These are phyloP conservation scores for Platycheirus rosarum DNA, from an alignment of 2,888 invertebrate species.

Conservation along the genomic window DNA sequence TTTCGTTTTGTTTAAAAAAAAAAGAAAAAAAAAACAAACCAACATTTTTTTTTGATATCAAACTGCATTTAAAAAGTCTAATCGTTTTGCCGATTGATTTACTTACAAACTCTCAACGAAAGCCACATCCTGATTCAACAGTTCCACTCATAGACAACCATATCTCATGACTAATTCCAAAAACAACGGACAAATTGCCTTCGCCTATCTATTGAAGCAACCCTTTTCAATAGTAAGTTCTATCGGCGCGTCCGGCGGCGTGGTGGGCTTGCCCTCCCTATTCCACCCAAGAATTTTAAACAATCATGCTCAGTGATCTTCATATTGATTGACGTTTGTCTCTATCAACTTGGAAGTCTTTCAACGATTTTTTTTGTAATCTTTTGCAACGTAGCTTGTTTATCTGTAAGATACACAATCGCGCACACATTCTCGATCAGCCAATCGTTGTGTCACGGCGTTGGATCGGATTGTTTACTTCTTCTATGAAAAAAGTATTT, in stretches of 20 bases:
- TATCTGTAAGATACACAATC: conserved; percentile 26
- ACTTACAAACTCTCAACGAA: not conserved
- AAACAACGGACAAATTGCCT: not conserved
- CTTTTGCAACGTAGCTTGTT: conserved; percentile 9
- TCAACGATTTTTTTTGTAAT: conserved; percentile 5
- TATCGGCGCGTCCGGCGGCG: too few relatives aligned
- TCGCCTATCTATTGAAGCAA: not conserved
- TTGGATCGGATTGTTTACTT: too few relatives aligned
- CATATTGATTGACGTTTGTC: conserved; percentile 65
- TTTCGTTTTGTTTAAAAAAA: too few relatives aligned
- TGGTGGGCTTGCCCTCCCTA: conserved; percentile 5
- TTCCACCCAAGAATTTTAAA: conserved; percentile 59
- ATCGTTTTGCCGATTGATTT: not conserved
- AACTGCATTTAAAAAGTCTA: not conserved
- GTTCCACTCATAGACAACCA: not conserved
- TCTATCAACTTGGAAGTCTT: conserved; percentile 58
- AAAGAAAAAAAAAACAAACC: too few relatives aligned
- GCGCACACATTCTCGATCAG: not conserved
- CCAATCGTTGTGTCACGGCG: too few relatives aligned
- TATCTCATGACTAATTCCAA: not conserved
- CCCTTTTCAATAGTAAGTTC: conserved; percentile 16
- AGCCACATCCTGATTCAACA: not conserved
- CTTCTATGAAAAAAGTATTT: too few relatives aligned
- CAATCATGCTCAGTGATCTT: conserved; percentile 65
- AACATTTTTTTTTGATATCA: too few relatives aligned